Conservation (phyloP, 2,797 vertebrate species). For the Lepilemur ruficaudatus region DNA sequence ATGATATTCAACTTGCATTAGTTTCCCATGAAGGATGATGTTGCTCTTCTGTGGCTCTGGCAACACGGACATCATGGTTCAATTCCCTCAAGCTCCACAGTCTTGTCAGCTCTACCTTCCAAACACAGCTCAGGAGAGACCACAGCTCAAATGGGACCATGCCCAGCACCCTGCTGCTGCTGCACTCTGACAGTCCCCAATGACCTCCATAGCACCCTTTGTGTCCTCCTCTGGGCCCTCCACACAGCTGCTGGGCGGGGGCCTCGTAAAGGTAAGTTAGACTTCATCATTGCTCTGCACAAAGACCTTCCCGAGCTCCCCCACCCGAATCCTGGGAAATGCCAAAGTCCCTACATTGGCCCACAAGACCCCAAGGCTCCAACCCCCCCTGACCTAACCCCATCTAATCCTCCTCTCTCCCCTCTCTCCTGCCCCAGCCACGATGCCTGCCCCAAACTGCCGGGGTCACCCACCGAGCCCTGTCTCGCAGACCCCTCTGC, state of each 20-base stretch:
- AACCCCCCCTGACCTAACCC: background rate
- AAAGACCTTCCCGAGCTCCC: background rate
- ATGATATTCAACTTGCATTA: background rate
- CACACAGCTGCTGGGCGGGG: background rate
- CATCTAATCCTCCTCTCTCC: background rate
- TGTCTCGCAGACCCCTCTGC: background rate
- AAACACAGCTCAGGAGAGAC: background rate
- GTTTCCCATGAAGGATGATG: background rate
- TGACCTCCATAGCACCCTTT: background rate
- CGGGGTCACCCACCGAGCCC: background rate
- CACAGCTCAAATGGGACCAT: background rate
- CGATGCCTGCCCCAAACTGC: background rate
- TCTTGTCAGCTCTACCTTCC: background rate
- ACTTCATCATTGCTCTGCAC: background rate
- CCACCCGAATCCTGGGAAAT: background rate
- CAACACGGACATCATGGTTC: accelerated
- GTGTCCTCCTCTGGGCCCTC: background rate
- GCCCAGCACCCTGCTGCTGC: background rate
- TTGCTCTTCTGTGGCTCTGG: background rate
- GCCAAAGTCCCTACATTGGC: background rate
- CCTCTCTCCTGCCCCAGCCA: no score
- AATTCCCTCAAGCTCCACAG: background rate
- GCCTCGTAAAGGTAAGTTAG: background rate
- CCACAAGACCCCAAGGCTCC: background rate
- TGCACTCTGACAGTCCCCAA: background rate